Conservation (phyloP, 1,140 invertebrate species). For the Hormaphis cornu region DNA sequence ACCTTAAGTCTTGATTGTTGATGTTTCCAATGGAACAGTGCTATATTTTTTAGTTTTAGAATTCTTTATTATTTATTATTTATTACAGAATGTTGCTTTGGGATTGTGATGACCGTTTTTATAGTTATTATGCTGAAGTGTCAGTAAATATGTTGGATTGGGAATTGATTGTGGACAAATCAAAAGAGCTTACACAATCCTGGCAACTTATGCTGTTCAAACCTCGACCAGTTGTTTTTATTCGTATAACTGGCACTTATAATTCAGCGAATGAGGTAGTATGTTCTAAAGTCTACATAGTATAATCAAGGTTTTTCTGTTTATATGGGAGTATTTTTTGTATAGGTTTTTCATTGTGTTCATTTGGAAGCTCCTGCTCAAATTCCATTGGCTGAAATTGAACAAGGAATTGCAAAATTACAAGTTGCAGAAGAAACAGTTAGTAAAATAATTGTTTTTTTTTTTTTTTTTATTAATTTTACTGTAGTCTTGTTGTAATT, state of each 20-base stretch:
- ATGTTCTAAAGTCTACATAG: background rate
- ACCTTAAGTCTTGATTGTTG: conserved; percentile 10
- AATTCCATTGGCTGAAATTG: background rate
- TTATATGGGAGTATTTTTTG: conserved; percentile 33
- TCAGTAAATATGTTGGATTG: conserved; percentile 86
- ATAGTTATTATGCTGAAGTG: conserved; percentile 93
- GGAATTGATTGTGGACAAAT: conserved; percentile 74
- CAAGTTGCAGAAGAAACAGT: background rate
- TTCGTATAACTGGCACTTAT: conserved; percentile 86
- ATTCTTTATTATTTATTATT: background rate
- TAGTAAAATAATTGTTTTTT: background rate
- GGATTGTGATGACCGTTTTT: conserved; percentile 95
- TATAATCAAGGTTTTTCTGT: background rate
- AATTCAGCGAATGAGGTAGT: conserved; percentile 94
- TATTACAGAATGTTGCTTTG: conserved; percentile 70
- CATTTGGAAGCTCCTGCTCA: conserved; percentile 92
- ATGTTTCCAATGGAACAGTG: conserved; percentile 10
- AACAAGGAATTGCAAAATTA: conserved; percentile 4
- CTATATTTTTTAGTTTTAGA: background rate
- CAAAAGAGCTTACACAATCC: conserved; percentile 62
- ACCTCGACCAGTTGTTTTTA: conserved; percentile 78
- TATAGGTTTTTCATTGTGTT: conserved; percentile 91
- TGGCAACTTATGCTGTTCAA: conserved; percentile 86
- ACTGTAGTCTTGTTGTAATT: too few species aligned
- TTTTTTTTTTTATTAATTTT: background rate